Conservation (phyloP, 2,888 invertebrate species). For the Hemaris fuciformis region DNA sequence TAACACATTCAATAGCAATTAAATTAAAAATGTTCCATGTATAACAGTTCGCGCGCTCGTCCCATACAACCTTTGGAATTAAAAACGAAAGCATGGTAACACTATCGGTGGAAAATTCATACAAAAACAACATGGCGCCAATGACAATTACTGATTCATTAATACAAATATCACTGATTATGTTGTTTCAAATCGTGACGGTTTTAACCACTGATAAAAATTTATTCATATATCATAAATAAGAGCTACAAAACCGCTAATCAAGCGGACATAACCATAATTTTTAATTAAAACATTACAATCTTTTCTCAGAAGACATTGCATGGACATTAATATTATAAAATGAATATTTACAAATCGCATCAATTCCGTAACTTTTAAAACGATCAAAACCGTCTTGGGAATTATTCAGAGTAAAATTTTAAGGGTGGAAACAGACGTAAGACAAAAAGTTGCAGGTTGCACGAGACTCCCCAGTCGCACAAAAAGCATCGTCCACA, state of each 20-base stretch:
- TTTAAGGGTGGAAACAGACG: background rate
- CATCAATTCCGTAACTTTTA: background rate
- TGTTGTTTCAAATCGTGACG: background rate
- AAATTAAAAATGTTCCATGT: slow-evolving; percentile 31
- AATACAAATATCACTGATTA: background rate
- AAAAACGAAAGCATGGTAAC: slow-evolving; percentile 27
- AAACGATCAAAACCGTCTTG: background rate
- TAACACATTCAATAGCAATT: slow-evolving; percentile 45
- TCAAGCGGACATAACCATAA: background rate
- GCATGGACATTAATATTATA: background rate
- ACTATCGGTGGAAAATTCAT: slow-evolving; percentile 32
- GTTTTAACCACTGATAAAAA: background rate
- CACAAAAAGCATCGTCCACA: background rate
- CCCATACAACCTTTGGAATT: slow-evolving; percentile 34
- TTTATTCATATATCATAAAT: too few relatives aligned
- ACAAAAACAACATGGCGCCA: too few relatives aligned
- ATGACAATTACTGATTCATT: too few relatives aligned
- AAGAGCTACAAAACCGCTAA: too few relatives aligned
- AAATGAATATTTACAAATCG: slow-evolving; percentile 3
- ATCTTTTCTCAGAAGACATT: background rate
- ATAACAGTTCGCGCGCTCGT: slow-evolving; percentile 26
- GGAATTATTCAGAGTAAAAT: background rate
- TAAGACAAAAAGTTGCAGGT: background rate
- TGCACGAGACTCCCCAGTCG: slow-evolving; percentile 4
- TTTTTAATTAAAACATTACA: background rate